These are phyloP conservation scores for Oncorhynchus nerka DNA, from an alignment of 2,113 vertebrate species.

Conservation along the genomic window DNA sequence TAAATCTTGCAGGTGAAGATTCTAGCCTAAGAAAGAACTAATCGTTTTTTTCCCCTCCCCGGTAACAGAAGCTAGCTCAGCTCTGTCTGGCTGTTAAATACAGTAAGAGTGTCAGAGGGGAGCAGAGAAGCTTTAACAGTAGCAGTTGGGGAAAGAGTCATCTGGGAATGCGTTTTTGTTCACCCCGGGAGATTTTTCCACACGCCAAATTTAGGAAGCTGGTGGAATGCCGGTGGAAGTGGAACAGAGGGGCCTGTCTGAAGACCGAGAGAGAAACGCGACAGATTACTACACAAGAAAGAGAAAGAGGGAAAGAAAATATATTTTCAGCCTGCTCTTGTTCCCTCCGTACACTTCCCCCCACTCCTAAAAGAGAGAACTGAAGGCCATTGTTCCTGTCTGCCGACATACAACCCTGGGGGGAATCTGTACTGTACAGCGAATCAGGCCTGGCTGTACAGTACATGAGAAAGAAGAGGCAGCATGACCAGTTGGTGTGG, in stretches of 20 bases:
- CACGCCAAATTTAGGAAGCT: background rate
- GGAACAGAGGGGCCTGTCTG: background rate
- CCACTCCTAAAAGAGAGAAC: constrained; percentile 24
- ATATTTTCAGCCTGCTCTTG: background rate
- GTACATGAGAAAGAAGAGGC: constrained; percentile 11
- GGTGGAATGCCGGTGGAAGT: background rate
- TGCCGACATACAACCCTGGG: constrained; percentile 19
- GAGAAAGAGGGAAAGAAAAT: background rate
- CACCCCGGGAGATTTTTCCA: background rate
- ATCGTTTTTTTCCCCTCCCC: background rate
- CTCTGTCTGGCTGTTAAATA: background rate
- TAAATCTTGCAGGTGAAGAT: background rate
- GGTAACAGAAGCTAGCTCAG: background rate
- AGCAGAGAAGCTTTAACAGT: background rate
- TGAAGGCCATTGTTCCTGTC: constrained; percentile 44
- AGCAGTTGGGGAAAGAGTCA: background rate
- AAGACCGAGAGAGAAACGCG: background rate
- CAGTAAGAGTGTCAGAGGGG: background rate
- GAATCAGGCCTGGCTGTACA: background rate
- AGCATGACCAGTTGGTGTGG: background rate
- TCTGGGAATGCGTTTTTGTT: background rate
- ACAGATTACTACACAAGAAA: background rate
- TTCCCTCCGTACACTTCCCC: background rate
- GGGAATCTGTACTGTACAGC: constrained; percentile 24
- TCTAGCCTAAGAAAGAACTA: background rate